Evolutionary conservation across 2,888 invertebrate genomes (phyloP).

Genomic region (Orchestes rusci): DNA sequence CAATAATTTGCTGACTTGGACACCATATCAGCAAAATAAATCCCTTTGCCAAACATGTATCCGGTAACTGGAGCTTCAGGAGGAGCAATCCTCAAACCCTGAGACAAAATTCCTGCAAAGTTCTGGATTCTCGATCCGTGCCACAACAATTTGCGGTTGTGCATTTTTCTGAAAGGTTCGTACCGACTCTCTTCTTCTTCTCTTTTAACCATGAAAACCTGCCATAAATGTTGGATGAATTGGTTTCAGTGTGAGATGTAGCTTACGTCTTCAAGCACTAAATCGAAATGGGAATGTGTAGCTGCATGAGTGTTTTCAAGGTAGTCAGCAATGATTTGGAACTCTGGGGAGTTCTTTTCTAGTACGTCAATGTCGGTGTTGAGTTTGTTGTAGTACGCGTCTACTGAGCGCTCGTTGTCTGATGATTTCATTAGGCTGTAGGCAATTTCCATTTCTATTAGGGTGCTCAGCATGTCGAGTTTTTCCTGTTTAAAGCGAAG

Average conservation of each 20-base stretch:
- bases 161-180: slow-evolving; percentile 80
- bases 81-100: slow-evolving; percentile 88
- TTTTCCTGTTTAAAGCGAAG: too few relatives aligned
- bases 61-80: slow-evolving; percentile 94
- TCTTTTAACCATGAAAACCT: slow-evolving; percentile 63
- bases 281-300: slow-evolving; percentile 71
- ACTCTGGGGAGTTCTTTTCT: slow-evolving; percentile 63
- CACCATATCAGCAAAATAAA: slow-evolving; percentile 98
- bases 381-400: slow-evolving; percentile 80
- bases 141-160: slow-evolving; percentile 85
- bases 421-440: slow-evolving; percentile 73
- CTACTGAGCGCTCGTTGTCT: slow-evolving; percentile 46
- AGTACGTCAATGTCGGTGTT: slow-evolving; percentile 74
- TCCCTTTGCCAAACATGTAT: slow-evolving; percentile 98
- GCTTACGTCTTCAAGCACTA: slow-evolving; percentile 55
- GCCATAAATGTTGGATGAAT: too few relatives aligned
- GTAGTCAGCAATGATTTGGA: slow-evolving; percentile 65
- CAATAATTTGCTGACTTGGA: slow-evolving; percentile 98
- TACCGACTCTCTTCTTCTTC: slow-evolving; percentile 71
- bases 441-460: slow-evolving; percentile 93
- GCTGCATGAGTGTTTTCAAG: slow-evolving; percentile 86
- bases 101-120: slow-evolving; percentile 90
- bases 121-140: slow-evolving; percentile 95
- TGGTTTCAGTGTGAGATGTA: too few relatives aligned
- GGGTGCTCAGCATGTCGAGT: slow-evolving; percentile 81